A percentile compares a stretch with the other conserved stretches of the same genome.
Evolutionary conservation across 2,797 vertebrate species (phyloP).

Genomic region (Ptychobarbus kaznakovi): DNA sequence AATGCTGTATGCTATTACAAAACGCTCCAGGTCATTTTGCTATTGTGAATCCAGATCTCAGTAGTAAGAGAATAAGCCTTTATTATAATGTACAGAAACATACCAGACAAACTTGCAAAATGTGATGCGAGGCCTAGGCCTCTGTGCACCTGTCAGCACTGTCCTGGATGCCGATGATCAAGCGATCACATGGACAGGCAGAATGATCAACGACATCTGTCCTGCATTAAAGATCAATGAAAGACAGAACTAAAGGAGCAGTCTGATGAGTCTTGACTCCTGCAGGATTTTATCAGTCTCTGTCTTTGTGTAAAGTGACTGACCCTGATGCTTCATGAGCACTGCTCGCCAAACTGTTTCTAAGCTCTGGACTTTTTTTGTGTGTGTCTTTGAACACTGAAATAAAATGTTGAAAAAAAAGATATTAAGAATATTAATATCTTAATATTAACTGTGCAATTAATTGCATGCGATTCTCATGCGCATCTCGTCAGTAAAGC

Average conservation of each 20-base stretch:
- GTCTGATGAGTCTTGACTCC: conserved; percentile 67
- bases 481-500: too few species aligned
- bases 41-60: neutral
- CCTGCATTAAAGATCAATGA: conserved; percentile 65
- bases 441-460: too few species aligned
- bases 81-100: neutral
- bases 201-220: conserved; percentile 32
- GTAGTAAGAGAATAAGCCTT: neutral
- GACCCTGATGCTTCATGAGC: neutral
- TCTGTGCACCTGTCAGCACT: neutral
- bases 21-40: neutral
- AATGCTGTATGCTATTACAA: neutral
- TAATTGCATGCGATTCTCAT: too few species aligned
- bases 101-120: neutral
- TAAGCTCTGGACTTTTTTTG: neutral
- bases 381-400: neutral
- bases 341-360: neutral
- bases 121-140: neutral
- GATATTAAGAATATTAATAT: neutral
- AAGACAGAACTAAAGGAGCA: conserved; percentile 63
- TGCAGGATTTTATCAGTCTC: conserved; percentile 72
- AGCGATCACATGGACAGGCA: conserved; percentile 23
- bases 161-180: neutral
- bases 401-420: neutral
- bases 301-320: conserved; percentile 59